Conservation (phyloP, 2,113 vertebrate species). For the Numenius arquata region DNA sequence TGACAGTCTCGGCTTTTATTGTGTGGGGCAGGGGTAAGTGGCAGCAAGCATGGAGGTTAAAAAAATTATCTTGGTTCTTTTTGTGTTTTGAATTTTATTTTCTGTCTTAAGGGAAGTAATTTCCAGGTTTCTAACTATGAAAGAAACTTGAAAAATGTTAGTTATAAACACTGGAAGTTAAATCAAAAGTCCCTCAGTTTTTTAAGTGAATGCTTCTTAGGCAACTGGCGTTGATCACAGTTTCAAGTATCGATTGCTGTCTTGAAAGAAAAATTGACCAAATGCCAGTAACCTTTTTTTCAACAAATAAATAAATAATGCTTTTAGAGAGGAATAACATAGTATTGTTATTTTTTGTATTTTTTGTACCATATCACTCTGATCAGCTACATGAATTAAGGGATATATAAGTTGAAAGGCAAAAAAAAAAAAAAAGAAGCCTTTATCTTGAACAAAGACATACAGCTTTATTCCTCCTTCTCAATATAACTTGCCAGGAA, state of each 20-base stretch:
- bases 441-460: background rate
- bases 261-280: background rate
- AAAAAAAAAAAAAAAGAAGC: background rate
- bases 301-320: background rate
- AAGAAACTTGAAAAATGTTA: background rate
- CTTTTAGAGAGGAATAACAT: background rate
- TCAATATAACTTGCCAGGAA: constrained; percentile 31
- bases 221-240: background rate
- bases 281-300: background rate
- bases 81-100: background rate
- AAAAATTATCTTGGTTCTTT: background rate
- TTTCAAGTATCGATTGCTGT: background rate
- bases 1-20: background rate
- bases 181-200: background rate
- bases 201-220: background rate
- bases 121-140: background rate
- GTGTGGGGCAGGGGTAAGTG: background rate
- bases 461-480: constrained; percentile 28
- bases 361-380: background rate
- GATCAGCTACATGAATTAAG: background rate
- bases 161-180: background rate
- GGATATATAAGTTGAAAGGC: background rate
- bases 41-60: background rate
- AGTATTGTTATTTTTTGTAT: background rate
- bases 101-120: background rate